These are phyloP conservation scores for Formica aserva DNA, from an alignment of 2,888 invertebrate genomes.

Conservation along the genomic window DNA sequence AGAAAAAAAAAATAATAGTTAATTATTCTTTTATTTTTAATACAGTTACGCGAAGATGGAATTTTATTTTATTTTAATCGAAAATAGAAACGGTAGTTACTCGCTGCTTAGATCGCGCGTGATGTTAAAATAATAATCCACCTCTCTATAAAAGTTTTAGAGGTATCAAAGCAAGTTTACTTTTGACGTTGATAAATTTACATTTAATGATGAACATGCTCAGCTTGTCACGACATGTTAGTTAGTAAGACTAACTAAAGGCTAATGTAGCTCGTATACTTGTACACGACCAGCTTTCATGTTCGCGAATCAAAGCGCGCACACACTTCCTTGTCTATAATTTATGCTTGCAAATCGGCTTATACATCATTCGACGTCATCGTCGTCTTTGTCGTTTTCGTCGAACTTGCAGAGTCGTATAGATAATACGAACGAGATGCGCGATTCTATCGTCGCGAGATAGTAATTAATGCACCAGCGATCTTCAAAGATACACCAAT, in stretches of 20 bases:
- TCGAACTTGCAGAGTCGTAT: constrained; percentile 34
- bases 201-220: constrained; percentile 11
- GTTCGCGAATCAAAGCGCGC: constrained; percentile 23
- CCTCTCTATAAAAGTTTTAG: background rate
- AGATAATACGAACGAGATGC: constrained; percentile 69
- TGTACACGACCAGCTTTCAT: background rate
- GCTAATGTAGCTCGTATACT: background rate
- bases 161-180: background rate
- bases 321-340: constrained; percentile 56
- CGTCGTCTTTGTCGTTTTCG: constrained; percentile 47
- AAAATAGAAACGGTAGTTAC: background rate
- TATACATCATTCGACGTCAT: constrained; percentile 61
- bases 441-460: constrained; percentile 61
- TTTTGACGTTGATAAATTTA: background rate
- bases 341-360: constrained; percentile 76
- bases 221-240: background rate
- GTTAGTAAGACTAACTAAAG: background rate
- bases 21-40: background rate
- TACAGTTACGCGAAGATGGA: background rate
- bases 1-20: background rate
- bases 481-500: constrained; percentile 58
- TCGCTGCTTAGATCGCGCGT: background rate
- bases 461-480: constrained; percentile 66
- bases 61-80: background rate
- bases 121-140: background rate